Evolutionary conservation across 2,797 vertebrate genomes (phyloP).

Genomic region (Apogon talboti): DNA sequence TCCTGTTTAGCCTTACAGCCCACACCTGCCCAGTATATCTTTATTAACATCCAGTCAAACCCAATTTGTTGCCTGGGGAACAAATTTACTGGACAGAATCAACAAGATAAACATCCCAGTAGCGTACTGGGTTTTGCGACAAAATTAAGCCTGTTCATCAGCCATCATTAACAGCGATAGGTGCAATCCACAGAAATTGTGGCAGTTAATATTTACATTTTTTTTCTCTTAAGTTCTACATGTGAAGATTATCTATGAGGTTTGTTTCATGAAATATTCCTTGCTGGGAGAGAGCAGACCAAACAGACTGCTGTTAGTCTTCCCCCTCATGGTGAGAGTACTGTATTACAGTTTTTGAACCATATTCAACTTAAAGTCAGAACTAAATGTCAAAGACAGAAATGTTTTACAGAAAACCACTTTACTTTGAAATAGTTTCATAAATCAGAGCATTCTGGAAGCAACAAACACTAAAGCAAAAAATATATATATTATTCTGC

Average conservation of each 20-base stretch:
- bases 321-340: conserved; percentile 44
- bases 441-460: not conserved
- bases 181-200: too few species aligned
- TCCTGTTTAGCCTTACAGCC: conserved; percentile 2
- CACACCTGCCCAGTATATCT: conserved; percentile 36
- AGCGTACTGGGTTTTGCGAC: not conserved
- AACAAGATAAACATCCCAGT: not conserved
- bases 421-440: not conserved
- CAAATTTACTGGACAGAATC: conserved; percentile 1
- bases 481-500: too few species aligned
- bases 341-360: conserved; percentile 71
- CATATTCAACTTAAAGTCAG: too few species aligned
- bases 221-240: not conserved
- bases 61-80: conserved; percentile 7
- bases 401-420: not conserved
- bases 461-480: too few species aligned
- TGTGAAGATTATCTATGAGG: not conserved
- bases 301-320: conserved; percentile 9
- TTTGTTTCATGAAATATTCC: not conserved
- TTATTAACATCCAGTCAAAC: conserved; percentile 7
- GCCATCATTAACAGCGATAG: not conserved
- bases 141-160: not conserved
- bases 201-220: not conserved
- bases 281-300: not conserved
- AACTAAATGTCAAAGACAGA: not conserved